phyloP scores from a whole-genome alignment of 1,140 invertebrate genomes.

The Brachionus paranguensis region DNA sequence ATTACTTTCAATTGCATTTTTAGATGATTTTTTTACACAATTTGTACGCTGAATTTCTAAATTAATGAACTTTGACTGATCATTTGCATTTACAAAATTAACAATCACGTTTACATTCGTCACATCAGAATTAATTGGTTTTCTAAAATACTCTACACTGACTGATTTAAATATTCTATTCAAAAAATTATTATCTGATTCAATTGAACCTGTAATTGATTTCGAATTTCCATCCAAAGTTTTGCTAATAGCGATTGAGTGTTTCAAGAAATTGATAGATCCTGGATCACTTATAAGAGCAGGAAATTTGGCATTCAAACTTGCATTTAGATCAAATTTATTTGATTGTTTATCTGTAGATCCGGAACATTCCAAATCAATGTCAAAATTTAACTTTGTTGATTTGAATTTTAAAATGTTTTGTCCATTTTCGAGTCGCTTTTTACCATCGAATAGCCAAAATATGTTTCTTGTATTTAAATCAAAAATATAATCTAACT shows the following conservation, averaged over 20 bases:
- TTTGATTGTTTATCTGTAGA: neutral
- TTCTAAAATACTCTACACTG: conserved; percentile 1
- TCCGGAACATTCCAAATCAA: neutral
- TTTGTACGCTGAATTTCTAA: neutral
- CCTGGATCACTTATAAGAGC: neutral
- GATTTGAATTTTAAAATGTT: neutral
- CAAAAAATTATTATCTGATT: neutral
- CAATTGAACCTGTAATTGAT: neutral
- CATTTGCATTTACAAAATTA: neutral
- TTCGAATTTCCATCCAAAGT: neutral
- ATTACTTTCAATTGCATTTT: neutral
- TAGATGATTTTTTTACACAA: neutral
- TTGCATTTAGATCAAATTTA: neutral
- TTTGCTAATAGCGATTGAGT: neutral
- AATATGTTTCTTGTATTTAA: neutral
- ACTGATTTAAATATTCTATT: neutral
- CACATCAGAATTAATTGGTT: neutral
- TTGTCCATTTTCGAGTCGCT: neutral
- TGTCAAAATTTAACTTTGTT: neutral
- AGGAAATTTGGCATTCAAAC: neutral
- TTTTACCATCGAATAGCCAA: neutral
- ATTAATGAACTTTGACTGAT: neutral
- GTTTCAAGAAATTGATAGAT: neutral
- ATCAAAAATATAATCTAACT: neutral
- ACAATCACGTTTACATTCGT: neutral